These are phyloP conservation scores for Porites lutea DNA, from an alignment of 64 coral and sea anemone genomes.

Conservation along the genomic window DNA sequence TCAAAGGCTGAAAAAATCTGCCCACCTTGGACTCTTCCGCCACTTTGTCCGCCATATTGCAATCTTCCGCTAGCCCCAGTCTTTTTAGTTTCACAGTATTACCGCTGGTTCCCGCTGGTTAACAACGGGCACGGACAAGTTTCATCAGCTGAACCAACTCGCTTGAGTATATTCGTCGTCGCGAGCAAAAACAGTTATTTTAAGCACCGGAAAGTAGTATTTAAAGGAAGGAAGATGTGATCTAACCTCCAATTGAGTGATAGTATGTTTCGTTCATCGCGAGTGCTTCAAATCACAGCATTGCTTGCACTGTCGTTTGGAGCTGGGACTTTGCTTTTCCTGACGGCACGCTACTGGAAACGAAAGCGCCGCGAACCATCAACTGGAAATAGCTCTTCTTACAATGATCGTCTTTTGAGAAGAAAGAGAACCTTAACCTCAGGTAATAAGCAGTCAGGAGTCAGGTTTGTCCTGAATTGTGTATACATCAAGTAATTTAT, in stretches of 20 bases:
- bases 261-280: slow-evolving; percentile 31
- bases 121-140: not conserved
- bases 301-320: slow-evolving; percentile 61
- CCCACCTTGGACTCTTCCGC: slow-evolving; percentile 1
- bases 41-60: slow-evolving; percentile 57
- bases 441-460: slow-evolving; percentile 13
- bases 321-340: slow-evolving; percentile 77
- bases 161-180: too few relatives aligned
- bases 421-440: slow-evolving; percentile 35
- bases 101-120: not conserved
- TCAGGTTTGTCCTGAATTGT: not conserved
- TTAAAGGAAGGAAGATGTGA: not conserved
- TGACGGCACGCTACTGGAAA: slow-evolving; percentile 78
- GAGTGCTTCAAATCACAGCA: slow-evolving; percentile 24
- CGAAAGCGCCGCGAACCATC: slow-evolving; percentile 85
- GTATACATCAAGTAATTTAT: too few relatives aligned
- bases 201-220: not conserved
- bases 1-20: not conserved
- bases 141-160: slow-evolving; percentile 2
- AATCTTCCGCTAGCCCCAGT: slow-evolving; percentile 13
- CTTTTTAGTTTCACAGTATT: not conserved
- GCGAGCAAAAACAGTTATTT: not conserved
- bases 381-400: slow-evolving; percentile 77
- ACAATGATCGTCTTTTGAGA: slow-evolving; percentile 67
- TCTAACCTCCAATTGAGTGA: not conserved